Evolutionary conservation across 2,888 invertebrate species (phyloP).

Genomic region (Dolichopus griseipennis): DNA sequence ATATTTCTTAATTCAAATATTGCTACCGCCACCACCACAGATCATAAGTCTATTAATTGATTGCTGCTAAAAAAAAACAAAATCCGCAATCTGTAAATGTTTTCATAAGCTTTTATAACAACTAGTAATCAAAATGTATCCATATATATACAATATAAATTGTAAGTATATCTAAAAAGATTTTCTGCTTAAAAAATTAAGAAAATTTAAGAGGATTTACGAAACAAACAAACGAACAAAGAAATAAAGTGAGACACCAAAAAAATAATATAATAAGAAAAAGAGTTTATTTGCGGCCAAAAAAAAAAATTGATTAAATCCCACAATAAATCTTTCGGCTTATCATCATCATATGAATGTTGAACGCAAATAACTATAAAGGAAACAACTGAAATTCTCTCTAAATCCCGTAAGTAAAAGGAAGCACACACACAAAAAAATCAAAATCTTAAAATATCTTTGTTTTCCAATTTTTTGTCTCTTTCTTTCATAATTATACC

Average conservation of each 20-base stretch:
- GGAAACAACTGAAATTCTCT: neutral
- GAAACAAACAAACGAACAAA: no score
- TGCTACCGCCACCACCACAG: neutral
- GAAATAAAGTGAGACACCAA: no score
- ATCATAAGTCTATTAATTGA: neutral
- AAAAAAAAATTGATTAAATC: slow-evolving; percentile 9
- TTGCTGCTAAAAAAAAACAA: neutral
- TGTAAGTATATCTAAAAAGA: neutral
- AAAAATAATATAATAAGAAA: neutral
- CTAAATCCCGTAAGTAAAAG: neutral
- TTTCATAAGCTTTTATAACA: neutral
- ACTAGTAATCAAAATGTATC: neutral
- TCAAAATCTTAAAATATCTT: no score
- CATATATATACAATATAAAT: neutral
- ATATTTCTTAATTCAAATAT: no score
- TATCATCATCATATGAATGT: neutral
- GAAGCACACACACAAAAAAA: neutral
- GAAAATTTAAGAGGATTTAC: neutral
- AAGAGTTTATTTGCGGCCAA: neutral
- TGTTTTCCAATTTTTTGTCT: no score
- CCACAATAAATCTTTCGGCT: slow-evolving; percentile 11
- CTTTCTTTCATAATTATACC: no score
- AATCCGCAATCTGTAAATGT: neutral
- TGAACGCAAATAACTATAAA: neutral
- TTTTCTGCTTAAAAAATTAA: neutral